Conservation (phyloP, 2,113 vertebrate species). For the Deroptyus accipitrinus region DNA sequence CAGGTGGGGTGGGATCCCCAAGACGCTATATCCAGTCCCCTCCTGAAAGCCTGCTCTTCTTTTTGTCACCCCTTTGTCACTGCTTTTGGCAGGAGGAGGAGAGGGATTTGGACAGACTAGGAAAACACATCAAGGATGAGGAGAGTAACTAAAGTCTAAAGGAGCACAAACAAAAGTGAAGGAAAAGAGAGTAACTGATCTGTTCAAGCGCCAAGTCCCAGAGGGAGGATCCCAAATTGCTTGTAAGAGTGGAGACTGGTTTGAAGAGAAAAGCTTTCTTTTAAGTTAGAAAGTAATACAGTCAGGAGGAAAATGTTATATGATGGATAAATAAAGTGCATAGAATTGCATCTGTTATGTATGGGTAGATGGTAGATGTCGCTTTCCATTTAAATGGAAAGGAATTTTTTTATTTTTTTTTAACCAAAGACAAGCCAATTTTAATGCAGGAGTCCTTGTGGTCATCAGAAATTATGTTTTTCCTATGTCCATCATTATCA, state of each 20-base stretch:
- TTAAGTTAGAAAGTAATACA: not conserved
- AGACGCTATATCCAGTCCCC: not conserved
- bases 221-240: not conserved
- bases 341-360: not conserved
- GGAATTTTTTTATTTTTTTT: not conserved
- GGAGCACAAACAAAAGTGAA: not conserved
- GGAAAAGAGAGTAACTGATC: not conserved
- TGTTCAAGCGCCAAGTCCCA: not conserved
- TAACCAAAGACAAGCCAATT: not conserved
- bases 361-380: not conserved
- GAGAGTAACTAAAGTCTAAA: not conserved
- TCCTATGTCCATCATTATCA: not conserved
- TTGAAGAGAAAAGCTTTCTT: not conserved
- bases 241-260: not conserved
- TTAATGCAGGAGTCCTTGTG: not conserved
- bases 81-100: not conserved
- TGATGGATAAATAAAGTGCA: not conserved
- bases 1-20: not conserved
- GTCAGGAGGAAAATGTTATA: not conserved
- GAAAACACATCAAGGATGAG: not conserved
- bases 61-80: not conserved
- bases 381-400: not conserved
- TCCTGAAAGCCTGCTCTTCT: not conserved
- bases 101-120: not conserved
- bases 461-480: not conserved